Percentiles rank a stretch among this genome's conserved stretches.
Conservation (phyloP, 2,797 vertebrate genomes). For the Neopelma chrysocephalum region DNA sequence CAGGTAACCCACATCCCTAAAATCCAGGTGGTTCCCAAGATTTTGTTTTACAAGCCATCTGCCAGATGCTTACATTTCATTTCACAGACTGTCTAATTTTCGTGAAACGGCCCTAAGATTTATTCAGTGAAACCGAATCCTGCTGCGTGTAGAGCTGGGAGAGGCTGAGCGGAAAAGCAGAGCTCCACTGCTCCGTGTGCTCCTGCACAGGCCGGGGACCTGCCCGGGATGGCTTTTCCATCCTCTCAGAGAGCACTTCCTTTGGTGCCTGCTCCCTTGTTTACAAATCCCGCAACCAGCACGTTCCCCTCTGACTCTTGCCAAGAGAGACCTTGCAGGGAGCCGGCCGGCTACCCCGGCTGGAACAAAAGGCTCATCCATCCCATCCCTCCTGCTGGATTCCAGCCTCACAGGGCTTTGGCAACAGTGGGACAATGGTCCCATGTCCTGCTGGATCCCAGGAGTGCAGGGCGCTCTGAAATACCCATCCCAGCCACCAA, state of each 20-base stretch:
- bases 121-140: slow-evolving; percentile 38
- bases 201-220: neutral
- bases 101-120: slow-evolving; percentile 43
- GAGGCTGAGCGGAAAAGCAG: slow-evolving; percentile 11
- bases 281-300: neutral
- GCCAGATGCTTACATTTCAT: slow-evolving; percentile 45
- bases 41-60: slow-evolving; percentile 72
- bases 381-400: neutral
- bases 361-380: neutral
- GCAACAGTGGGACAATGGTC: accelerated
- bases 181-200: accelerated
- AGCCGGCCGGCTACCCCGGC: neutral
- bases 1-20: slow-evolving; percentile 25
- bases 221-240: neutral
- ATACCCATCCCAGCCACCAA: accelerated
- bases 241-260: neutral
- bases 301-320: neutral
- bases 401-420: accelerated
- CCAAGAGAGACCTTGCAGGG: neutral
- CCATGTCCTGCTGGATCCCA: accelerated
- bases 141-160: neutral
- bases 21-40: slow-evolving; percentile 61
- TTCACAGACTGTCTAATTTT: slow-evolving; percentile 55
- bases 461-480: accelerated
- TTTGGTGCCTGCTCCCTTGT: neutral